Evolutionary conservation across 1,140 invertebrate genomes (phyloP), one percentile per base, ranked within the genome.

Genomic region (Bombus ignitus): DNA sequence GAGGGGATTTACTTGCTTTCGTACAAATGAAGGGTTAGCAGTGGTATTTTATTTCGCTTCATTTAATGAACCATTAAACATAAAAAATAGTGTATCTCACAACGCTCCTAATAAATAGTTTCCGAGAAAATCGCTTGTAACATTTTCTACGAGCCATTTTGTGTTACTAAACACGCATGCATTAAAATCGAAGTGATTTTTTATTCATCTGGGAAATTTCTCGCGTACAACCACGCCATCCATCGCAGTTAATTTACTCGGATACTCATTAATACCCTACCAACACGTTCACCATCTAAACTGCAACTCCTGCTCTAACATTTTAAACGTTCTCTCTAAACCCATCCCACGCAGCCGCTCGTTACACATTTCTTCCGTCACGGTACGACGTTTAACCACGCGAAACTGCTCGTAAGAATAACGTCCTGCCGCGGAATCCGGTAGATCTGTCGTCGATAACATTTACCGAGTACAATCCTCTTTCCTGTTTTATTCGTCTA

Each of bases 341-440:
- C 18, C 9, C 32, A 8, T 12, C 2, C n/a, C 42, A 10, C 32
- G 13, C 44, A 53, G 4, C 28, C 44, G n/a, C 22, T 75, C 57
- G 57, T 77, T 77, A 62, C 37, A 77, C 57, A 62, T 77, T 62
- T 77, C 75, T 77, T 77, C 75, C 57, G 22, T 62, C 37, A 62
- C 25, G 25, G 25, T 4, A 39, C 53, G 75, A 6, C 22, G 44
- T 53, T 35, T 75, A 59, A 77, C 53, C 75, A 77, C 53, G 57
- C 75, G 32, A 77, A 77, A 65, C 57, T 18, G 35, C 37, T 42
- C 28, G 35, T 25, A 77, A 59, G 35, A 62, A 77, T 42, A 77
- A 62, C 37, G 39, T 25, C 5, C 10, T n/a, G 28, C 57, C n/a
- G 37, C 39, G 35, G 57, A 75, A 47, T 28, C 35, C 22, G 22